phyloP scores from a whole-genome alignment of 2,888 invertebrate species.

The Aphidius colemani region DNA sequence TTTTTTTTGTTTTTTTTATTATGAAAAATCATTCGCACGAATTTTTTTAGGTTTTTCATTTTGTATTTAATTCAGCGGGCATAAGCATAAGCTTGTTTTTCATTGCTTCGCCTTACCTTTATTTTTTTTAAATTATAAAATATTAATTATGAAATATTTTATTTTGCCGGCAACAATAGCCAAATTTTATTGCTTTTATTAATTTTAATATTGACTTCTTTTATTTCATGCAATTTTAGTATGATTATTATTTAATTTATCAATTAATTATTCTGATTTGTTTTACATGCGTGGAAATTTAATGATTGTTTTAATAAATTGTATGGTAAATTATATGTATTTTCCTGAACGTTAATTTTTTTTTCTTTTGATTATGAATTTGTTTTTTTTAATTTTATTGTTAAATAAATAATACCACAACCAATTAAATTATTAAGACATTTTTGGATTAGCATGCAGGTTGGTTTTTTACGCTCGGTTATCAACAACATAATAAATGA shows the following conservation, averaged over 20 bases:
- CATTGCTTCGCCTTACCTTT: not conserved
- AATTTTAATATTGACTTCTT: too few relatives aligned
- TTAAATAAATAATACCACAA: slow-evolving; percentile 13
- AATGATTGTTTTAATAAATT: too few relatives aligned
- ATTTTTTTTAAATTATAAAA: too few relatives aligned
- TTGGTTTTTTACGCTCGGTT: slow-evolving; percentile 51
- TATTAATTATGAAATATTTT: too few relatives aligned
- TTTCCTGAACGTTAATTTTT: slow-evolving; percentile 4
- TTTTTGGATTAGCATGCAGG: slow-evolving; percentile 48
- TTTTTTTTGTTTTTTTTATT: slow-evolving; percentile 11
- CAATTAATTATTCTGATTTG: too few relatives aligned
- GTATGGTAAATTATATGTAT: too few relatives aligned
- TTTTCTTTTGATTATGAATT: slow-evolving; percentile 10
- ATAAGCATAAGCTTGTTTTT: slow-evolving; percentile 22
- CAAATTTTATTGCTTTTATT: too few relatives aligned
- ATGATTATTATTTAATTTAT: too few relatives aligned
- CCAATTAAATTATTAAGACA: slow-evolving; percentile 38
- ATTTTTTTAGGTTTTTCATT: slow-evolving; percentile 5
- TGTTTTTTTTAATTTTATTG: slow-evolving; percentile 15
- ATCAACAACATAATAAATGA: slow-evolving; percentile 31
- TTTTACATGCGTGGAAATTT: too few relatives aligned
- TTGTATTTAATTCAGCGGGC: slow-evolving; percentile 9
- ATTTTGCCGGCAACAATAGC: too few relatives aligned
- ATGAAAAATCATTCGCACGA: not conserved
- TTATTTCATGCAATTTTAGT: too few relatives aligned